Evolutionary conservation across 2,888 invertebrate species (phyloP).

Genomic region (Deilephila porcellus): DNA sequence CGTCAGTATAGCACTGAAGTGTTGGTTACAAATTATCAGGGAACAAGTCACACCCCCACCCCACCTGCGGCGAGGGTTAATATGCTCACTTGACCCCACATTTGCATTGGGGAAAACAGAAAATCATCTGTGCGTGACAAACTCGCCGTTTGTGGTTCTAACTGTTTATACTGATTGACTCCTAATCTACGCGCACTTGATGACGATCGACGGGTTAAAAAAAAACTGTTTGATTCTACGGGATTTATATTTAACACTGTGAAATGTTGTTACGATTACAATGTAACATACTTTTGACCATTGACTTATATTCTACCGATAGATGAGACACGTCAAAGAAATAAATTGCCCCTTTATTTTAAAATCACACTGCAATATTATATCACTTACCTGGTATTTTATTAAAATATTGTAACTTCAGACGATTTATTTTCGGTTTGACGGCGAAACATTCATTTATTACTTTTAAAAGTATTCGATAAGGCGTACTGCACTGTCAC

Average conservation of each 20-base stretch:
- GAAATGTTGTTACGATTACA: neutral
- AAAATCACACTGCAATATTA: too few relatives aligned
- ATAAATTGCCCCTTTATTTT: too few relatives aligned
- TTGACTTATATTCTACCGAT: too few relatives aligned
- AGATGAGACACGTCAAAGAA: too few relatives aligned
- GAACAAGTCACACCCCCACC: constrained; percentile 66
- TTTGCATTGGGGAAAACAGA: constrained; percentile 63
- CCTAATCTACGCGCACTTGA: neutral
- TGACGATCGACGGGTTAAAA: neutral
- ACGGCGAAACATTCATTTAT: too few relatives aligned
- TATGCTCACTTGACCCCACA: constrained; percentile 77
- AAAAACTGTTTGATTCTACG: neutral
- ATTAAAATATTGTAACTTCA: too few relatives aligned
- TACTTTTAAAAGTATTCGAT: too few relatives aligned
- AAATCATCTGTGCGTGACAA: constrained; percentile 75
- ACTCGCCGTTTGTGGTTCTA: constrained; percentile 30
- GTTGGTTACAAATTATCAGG: constrained; percentile 75
- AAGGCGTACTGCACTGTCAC: too few relatives aligned
- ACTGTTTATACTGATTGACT: constrained; percentile 20
- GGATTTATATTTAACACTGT: neutral
- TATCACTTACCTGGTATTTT: too few relatives aligned
- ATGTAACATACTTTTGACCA: too few relatives aligned
- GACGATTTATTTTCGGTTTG: too few relatives aligned
- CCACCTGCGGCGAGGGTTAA: constrained; percentile 75
- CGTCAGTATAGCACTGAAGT: constrained; percentile 72